Conservation (phyloP, 1,140 invertebrate species). For the Plectus sambesii region DNA sequence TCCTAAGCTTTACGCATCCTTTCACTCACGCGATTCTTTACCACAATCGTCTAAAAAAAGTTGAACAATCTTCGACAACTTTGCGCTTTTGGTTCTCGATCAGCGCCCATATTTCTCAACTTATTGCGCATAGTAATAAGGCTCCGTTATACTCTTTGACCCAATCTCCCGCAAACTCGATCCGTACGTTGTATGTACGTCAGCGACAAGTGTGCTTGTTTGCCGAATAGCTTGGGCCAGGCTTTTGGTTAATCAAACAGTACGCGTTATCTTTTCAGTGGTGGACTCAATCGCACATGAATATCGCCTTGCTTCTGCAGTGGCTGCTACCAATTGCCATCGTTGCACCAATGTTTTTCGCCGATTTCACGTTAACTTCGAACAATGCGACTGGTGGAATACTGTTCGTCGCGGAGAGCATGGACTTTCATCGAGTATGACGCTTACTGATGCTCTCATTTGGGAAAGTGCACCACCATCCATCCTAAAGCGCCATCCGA, state of each 20-base stretch:
- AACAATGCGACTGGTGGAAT: slow-evolving; percentile 16
- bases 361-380: slow-evolving; percentile 16
- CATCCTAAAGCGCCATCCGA: too few relatives aligned
- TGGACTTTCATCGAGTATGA: slow-evolving; percentile 15
- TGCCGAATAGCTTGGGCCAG: too few relatives aligned
- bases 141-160: neutral
- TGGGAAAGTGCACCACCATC: too few relatives aligned
- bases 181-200: slow-evolving; percentile 9
- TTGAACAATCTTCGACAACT: too few relatives aligned
- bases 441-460: too few relatives aligned
- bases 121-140: neutral
- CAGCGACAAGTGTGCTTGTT: slow-evolving; percentile 10
- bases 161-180: neutral
- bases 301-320: slow-evolving; percentile 18
- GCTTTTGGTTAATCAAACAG: too few relatives aligned
- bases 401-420: slow-evolving; percentile 7
- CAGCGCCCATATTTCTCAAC: too few relatives aligned
- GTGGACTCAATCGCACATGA: slow-evolving; percentile 17
- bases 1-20: too few relatives aligned
- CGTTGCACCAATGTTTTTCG: slow-evolving; percentile 21
- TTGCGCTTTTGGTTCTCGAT: too few relatives aligned
- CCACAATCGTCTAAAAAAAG: too few relatives aligned
- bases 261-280: too few relatives aligned
- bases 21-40: too few relatives aligned
- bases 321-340: slow-evolving; percentile 25